These are phyloP conservation scores for Tychaedon coryphoeus DNA, from an alignment of 2,113 vertebrate species.

Conservation along the genomic window DNA sequence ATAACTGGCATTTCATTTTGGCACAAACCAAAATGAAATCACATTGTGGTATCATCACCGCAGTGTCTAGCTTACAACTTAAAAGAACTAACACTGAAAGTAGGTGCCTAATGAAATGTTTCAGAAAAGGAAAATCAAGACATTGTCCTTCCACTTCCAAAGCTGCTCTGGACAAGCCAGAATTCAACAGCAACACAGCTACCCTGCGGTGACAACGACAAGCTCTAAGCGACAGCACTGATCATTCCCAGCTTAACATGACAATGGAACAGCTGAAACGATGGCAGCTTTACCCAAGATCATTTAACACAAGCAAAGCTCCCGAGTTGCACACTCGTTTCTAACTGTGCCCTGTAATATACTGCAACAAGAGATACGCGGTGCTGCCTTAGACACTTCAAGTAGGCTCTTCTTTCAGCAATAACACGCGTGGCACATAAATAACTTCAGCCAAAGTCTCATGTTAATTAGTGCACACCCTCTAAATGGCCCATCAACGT, in stretches of 20 bases:
- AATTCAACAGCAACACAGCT: background rate
- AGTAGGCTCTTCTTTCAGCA: fast-evolving
- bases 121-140: background rate
- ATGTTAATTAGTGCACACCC: fast-evolving
- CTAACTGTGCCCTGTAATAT: fast-evolving
- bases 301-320: fast-evolving
- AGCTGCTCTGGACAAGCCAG: fast-evolving
- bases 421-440: fast-evolving
- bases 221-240: fast-evolving
- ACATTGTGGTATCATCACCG: fast-evolving
- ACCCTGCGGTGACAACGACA: fast-evolving
- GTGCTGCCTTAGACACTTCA: fast-evolving
- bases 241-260: background rate
- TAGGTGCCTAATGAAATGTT: fast-evolving
- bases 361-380: fast-evolving
- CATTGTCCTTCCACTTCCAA: background rate
- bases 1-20: background rate
- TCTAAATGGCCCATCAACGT: fast-evolving
- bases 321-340: fast-evolving
- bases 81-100: background rate
- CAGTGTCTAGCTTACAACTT: background rate
- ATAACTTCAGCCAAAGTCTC: fast-evolving
- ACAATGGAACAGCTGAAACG: background rate
- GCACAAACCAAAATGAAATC: background rate
- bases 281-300: background rate